These are phyloP conservation scores for Ametastegia equiseti DNA, from an alignment of 2,888 invertebrate species.

Conservation along the genomic window DNA sequence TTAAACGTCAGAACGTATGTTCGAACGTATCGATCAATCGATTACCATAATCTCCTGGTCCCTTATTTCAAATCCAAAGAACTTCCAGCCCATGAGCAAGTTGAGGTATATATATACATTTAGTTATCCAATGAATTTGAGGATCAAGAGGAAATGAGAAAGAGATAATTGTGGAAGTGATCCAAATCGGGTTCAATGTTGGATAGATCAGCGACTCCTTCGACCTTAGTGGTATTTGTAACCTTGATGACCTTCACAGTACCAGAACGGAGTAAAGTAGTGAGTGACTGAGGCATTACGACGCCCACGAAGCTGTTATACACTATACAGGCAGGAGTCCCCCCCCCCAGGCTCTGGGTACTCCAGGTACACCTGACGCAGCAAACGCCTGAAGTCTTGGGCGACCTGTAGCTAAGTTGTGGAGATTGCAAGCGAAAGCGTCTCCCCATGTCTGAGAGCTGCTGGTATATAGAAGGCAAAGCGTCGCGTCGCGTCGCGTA, in stretches of 20 bases:
- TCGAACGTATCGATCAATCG: slow-evolving; percentile 31
- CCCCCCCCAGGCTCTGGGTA: slow-evolving; percentile 33
- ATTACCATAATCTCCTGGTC: slow-evolving; percentile 41
- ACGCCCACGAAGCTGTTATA: slow-evolving; percentile 45
- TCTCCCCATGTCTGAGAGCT: not conserved
- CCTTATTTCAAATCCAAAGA: not conserved
- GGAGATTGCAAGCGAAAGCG: not conserved
- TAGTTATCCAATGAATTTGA: too few species aligned
- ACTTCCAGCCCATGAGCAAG: not conserved
- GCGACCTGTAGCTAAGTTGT: not conserved
- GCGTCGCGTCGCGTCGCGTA: slow-evolving; percentile 12
- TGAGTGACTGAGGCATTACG: slow-evolving; percentile 40
- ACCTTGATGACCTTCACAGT: slow-evolving; percentile 28
- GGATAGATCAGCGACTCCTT: not conserved
- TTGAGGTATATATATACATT: not conserved
- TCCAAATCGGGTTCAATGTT: not conserved
- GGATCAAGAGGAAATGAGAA: not conserved
- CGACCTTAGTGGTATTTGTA: not conserved
- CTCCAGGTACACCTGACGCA: slow-evolving; percentile 42
- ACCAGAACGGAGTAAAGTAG: slow-evolving; percentile 45
- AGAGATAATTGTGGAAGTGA: not conserved
- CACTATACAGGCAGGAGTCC: slow-evolving; percentile 35
- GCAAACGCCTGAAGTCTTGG: not conserved
- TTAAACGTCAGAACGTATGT: slow-evolving; percentile 17
- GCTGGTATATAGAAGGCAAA: slow-evolving; percentile 29